Conservation (phyloP, 2,797 vertebrate genomes). For the Smutsia temminckii region DNA sequence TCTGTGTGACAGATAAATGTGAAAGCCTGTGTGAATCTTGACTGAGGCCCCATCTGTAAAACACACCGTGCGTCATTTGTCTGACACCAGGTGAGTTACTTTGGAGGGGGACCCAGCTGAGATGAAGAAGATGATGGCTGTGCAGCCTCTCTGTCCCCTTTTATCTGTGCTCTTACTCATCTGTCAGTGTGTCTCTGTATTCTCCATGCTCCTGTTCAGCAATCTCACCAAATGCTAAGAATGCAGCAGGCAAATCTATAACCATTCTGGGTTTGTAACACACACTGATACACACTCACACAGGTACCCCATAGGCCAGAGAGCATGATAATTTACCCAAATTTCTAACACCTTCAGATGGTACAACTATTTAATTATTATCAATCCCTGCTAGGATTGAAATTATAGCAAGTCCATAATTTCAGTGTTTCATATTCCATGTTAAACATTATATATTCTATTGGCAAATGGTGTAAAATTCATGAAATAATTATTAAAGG, state of each 20-base stretch:
- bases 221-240: neutral
- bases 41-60: constrained; percentile 79
- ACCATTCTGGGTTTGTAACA: neutral
- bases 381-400: neutral
- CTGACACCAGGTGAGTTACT: constrained; percentile 82
- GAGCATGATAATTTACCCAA: neutral
- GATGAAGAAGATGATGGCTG: constrained; percentile 67
- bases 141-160: constrained; percentile 65
- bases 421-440: neutral
- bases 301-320: neutral
- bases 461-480: neutral
- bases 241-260: neutral
- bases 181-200: constrained; percentile 64
- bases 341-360: neutral
- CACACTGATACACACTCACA: accelerated
- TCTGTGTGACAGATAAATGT: constrained; percentile 84
- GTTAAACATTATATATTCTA: neutral
- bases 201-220: constrained; percentile 45
- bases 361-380: neutral
- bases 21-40: constrained; percentile 67
- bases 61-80: constrained; percentile 72
- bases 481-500: neutral
- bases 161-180: constrained; percentile 65
- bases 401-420: neutral
- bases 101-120: constrained; percentile 75